Evolutionary conservation across 35 echinoderm and acorn worm genomes (phyloP), one percentile per base, ranked within the genome.

Genomic region (Lytechinus pictus): DNA sequence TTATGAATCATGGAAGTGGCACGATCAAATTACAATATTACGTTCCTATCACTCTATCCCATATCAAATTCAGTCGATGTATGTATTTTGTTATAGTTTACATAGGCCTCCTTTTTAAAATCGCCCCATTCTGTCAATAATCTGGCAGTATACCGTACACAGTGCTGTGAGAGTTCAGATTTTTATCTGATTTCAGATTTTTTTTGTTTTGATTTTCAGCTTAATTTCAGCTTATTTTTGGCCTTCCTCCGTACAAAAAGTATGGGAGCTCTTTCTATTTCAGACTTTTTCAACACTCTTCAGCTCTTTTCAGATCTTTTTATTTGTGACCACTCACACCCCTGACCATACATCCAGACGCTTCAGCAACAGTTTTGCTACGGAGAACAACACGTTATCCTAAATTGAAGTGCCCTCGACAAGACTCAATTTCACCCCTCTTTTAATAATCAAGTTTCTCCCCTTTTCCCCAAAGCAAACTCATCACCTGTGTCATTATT

Each of bases 401-500:
- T 79, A n/a, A 79, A 79, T 79, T 79, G 66, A 79, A 79, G 66
- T 79, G 66, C 66, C n/a, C 66, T 79, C 4, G 4, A 79, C 66
- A 79, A 79, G 66, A 79, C 66, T 79, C 14, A 16, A 54, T 92
- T 53, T 92, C 52, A 24, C 3, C 91, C 11, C 52, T 92, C 8
- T 53, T n/a, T n/a, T n/a, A n/a, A n/a, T 27, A 54, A 57, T 54
- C 52, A 10, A 92, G 19, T 57, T 92, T 53, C 55, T 53, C 52
- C 52, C 52, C 53, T 24, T 91, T 52, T 93, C 27, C 27, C 11
- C 9, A 57, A 27, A 16, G 91, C 56, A 93, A 93, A 55, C 19
- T 79, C 16, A 79, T 79, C 66, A 79, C 66, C 66, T 79, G 66
- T 79, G 66, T 79, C 66, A 79, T 14, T 79, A 79, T 79, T 79